Evolutionary conservation across 2,113 vertebrate species (phyloP), one percentile per base, ranked within the genome.

Genomic region (Phalacrocorax carbo): DNA sequence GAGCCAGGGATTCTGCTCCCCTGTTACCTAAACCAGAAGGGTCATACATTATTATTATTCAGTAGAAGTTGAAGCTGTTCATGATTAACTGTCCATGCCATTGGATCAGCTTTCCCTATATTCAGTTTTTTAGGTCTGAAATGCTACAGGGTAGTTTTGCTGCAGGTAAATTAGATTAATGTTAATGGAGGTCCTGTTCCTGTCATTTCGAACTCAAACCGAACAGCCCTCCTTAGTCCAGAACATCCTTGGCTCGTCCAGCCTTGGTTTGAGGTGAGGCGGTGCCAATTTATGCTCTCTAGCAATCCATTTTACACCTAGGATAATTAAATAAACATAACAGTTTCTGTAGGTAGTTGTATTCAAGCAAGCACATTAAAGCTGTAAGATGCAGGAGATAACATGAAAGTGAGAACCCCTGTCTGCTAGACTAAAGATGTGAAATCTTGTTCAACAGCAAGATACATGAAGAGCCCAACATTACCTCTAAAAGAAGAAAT

Each of bases 261-360:
- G 5, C 15, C 36, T 66, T 73, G 38, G 20, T 91, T 54, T 77
- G 54, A 71, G 38, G 58, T 48, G 30, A 66, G 54, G 12, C 1
- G 2, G 32, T 77, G 22, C 27, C 51, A 90, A 51, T 83, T 91
- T 57, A n/a, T 14, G 11, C 34, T 90, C 64, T 78, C 26, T 78
- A 54, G 51, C 11, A 64, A 81, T 71, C n/a, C 30, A 21, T 48
- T 70, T 86, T 88, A 48, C 30, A 84, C n/a, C 21, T 19, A 55
- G 42, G 26, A 15, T 92, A 75, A 88, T 75, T 88, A 90, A 96
- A 93, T 88, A 94, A 96, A 88, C 64, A 66, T 77, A 88, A 61
- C 52, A 60, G 29, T 86, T 90, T 92, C 85, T 81, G 69, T 76
- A 68, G 69, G 48, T 84, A 68, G 68, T 64, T 95, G 55, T 78